Conservation (phyloP, 2,888 invertebrate genomes). For the Ischnura elegans region DNA sequence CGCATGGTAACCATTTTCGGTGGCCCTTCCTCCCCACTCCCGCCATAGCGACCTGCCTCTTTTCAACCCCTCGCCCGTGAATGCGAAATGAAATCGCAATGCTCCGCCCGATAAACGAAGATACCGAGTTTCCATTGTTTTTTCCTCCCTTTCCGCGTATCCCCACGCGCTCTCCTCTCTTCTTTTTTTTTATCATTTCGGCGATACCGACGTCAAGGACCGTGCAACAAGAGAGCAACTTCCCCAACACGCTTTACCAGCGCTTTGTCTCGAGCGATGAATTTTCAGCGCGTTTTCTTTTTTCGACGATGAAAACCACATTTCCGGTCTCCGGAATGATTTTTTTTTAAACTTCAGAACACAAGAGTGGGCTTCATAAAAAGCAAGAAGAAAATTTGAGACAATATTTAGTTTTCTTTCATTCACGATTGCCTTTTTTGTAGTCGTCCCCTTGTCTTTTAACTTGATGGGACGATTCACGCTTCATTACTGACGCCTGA, state of each 20-base stretch:
- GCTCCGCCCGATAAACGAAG: background rate
- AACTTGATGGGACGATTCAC: background rate
- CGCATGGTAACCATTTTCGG: background rate
- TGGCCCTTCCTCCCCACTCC: background rate
- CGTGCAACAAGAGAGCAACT: background rate
- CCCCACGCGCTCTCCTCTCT: too few species aligned
- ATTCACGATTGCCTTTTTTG: background rate
- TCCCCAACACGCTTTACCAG: background rate
- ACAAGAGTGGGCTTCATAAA: background rate
- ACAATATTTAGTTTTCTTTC: background rate
- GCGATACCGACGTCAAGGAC: background rate
- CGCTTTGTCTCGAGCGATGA: background rate
- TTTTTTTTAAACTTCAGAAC: background rate
- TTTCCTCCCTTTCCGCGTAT: too few species aligned
- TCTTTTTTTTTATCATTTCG: background rate
- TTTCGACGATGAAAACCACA: background rate
- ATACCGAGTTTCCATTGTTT: background rate
- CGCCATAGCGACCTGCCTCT: background rate
- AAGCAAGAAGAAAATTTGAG: background rate
- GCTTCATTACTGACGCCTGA: background rate
- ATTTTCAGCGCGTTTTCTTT: background rate
- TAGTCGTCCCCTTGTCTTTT: background rate
- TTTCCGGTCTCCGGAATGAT: background rate
- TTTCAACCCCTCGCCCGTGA: background rate
- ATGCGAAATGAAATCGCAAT: conserved; percentile 3